A percentile compares a stretch with the other conserved stretches of the same genome.
Evolutionary conservation across 2,888 invertebrate genomes (phyloP).

Genomic region (Drosophila neotestacea): DNA sequence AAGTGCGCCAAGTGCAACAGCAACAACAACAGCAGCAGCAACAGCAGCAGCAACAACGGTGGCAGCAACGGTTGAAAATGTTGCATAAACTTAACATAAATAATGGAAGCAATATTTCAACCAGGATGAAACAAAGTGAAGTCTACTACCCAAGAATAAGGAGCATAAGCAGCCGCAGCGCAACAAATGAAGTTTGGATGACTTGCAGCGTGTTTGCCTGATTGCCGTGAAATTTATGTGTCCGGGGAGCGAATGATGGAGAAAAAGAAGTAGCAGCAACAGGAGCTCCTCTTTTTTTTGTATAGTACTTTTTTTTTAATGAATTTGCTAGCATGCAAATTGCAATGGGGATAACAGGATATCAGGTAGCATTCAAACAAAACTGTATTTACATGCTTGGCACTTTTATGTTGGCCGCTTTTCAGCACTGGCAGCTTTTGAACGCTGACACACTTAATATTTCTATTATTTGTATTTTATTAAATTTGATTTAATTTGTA

Average conservation of each 20-base stretch:
- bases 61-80: slow-evolving; percentile 60
- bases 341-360: slow-evolving; percentile 22
- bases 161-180: slow-evolving; percentile 52
- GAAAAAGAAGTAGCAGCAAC: neutral
- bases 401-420: too few relatives aligned
- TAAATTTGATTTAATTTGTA: slow-evolving; percentile 1
- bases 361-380: slow-evolving; percentile 16
- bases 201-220: slow-evolving; percentile 73
- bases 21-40: slow-evolving; percentile 26
- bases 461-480: slow-evolving; percentile 7
- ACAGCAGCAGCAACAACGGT: slow-evolving; percentile 31
- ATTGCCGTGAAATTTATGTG: slow-evolving; percentile 80
- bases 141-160: slow-evolving; percentile 17
- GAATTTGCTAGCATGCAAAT: slow-evolving; percentile 43
- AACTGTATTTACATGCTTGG: slow-evolving; percentile 14
- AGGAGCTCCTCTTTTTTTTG: slow-evolving; percentile 18
- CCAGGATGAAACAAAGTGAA: slow-evolving; percentile 54
- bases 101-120: slow-evolving; percentile 80
- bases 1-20: slow-evolving; percentile 65
- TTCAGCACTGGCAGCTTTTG: too few relatives aligned
- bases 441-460: too few relatives aligned
- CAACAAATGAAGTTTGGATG: slow-evolving; percentile 81
- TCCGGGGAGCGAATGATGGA: slow-evolving; percentile 30
- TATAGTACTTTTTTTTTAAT: slow-evolving; percentile 24
- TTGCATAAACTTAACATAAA: slow-evolving; percentile 76